These are phyloP conservation scores for Theretra japonica DNA, from an alignment of 2,888 invertebrate genomes.

Conservation along the genomic window DNA sequence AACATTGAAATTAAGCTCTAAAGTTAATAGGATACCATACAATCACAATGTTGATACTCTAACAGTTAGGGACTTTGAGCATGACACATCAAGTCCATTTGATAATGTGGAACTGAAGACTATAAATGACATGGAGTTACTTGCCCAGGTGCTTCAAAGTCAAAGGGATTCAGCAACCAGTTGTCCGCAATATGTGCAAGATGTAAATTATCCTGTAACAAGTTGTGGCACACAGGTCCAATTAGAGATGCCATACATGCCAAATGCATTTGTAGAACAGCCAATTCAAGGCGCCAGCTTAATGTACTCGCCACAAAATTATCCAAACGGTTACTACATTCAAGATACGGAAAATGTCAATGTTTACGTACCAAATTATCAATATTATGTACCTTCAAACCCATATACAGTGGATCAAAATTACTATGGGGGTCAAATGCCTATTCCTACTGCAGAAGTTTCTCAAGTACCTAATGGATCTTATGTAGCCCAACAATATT, in stretches of 20 bases:
- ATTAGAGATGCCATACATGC: slow-evolving; percentile 68
- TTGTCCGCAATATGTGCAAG: slow-evolving; percentile 58
- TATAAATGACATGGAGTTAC: slow-evolving; percentile 95
- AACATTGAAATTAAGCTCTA: slow-evolving; percentile 67
- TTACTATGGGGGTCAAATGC: slow-evolving; percentile 61
- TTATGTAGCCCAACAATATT: slow-evolving; percentile 73
- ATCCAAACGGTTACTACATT: slow-evolving; percentile 72
- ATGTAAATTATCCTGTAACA: slow-evolving; percentile 59
- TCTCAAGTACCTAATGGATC: slow-evolving; percentile 59
- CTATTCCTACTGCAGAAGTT: slow-evolving; percentile 55
- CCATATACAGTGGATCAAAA: slow-evolving; percentile 57
- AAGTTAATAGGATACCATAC: slow-evolving; percentile 64
- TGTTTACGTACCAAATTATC: slow-evolving; percentile 73
- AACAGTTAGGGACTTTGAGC: slow-evolving; percentile 93
- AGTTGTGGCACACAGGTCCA: slow-evolving; percentile 72
- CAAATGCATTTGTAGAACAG: slow-evolving; percentile 71
- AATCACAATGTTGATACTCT: slow-evolving; percentile 73
- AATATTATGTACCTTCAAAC: slow-evolving; percentile 70
- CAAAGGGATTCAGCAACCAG: slow-evolving; percentile 67
- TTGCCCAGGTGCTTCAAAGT: slow-evolving; percentile 90
- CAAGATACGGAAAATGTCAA: slow-evolving; percentile 63
- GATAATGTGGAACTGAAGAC: slow-evolving; percentile 96
- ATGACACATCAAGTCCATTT: slow-evolving; percentile 96
- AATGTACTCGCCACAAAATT: slow-evolving; percentile 71
- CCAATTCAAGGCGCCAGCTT: slow-evolving; percentile 63